Percentiles rank a stretch among this genome's conserved stretches.
Conservation (phyloP, 92 coral and sea anemone species). For the Epizoanthus stellaris region DNA sequence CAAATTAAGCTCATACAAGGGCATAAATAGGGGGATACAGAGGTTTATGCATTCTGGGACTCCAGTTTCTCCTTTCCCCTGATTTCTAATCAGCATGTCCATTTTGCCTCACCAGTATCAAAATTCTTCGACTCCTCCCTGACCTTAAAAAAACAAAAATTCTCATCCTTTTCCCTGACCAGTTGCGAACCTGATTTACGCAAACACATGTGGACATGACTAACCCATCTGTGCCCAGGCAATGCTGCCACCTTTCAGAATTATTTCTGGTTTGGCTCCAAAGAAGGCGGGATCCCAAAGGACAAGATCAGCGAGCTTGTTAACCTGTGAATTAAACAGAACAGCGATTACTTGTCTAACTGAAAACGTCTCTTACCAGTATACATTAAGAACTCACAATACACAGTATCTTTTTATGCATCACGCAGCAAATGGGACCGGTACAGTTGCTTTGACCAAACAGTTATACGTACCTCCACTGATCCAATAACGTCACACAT, state of each 20-base stretch:
- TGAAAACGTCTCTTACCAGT: not conserved
- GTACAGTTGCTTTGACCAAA: too few species aligned
- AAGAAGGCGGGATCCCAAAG: conserved; percentile 78
- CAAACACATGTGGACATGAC: not conserved
- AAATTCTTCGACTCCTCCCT: too few species aligned
- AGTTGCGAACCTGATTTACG: too few species aligned
- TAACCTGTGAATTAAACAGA: conserved; percentile 41
- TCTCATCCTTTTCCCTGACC: not conserved
- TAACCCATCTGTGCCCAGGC: conserved; percentile 85
- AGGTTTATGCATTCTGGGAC: not conserved
- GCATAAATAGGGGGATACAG: too few species aligned
- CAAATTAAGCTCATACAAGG: too few species aligned
- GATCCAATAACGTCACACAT: conserved; percentile 74
- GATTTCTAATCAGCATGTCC: not conserved
- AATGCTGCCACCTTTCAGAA: conserved; percentile 73
- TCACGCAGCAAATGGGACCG: too few species aligned
- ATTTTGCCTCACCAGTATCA: not conserved
- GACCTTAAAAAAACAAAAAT: too few species aligned
- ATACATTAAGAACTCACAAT: not conserved
- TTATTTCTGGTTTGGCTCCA: conserved; percentile 71
- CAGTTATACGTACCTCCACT: conserved; percentile 54
- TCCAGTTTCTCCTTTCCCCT: not conserved
- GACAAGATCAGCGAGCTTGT: conserved; percentile 75
- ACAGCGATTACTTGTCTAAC: not conserved
- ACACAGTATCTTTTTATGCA: too few species aligned